phyloP scores from a whole-genome alignment of 2,888 invertebrate species.

The Alloplasta piceator region DNA sequence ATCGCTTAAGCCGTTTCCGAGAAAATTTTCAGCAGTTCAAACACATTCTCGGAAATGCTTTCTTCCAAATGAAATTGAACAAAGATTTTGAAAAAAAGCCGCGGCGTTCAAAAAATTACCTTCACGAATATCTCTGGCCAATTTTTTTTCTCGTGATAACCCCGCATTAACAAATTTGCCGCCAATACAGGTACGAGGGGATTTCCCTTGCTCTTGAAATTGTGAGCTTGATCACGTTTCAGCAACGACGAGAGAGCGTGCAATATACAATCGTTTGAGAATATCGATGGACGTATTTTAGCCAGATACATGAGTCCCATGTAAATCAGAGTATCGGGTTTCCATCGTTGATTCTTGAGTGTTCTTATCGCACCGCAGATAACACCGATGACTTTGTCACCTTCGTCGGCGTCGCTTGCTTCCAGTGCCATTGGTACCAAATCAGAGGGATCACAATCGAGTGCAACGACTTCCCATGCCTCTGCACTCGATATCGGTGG shows the following conservation, averaged over 20 bases:
- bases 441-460: constrained; percentile 92
- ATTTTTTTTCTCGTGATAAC: constrained; percentile 91
- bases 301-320: constrained; percentile 92
- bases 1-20: no score
- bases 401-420: constrained; percentile 91
- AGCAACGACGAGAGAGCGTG: constrained; percentile 92
- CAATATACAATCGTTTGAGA: constrained; percentile 90
- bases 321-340: constrained; percentile 91
- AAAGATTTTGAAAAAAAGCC: no score
- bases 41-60: no score
- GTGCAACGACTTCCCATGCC: constrained; percentile 89
- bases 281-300: constrained; percentile 91
- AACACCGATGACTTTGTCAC: constrained; percentile 90
- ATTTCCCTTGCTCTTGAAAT: constrained; percentile 92
- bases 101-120: constrained; percentile 83
- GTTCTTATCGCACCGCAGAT: constrained; percentile 95
- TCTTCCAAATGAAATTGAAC: no score
- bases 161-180: constrained; percentile 92
- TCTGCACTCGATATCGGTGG: constrained; percentile 84
- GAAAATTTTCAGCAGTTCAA: no score
- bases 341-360: constrained; percentile 90
- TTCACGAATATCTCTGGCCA: constrained; percentile 98
- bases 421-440: constrained; percentile 90
- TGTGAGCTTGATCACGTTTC: constrained; percentile 88
- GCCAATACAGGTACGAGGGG: constrained; percentile 92